Percentiles rank a stretch among this genome's conserved stretches.
These are phyloP conservation scores for Drosophila carrolli DNA, from an alignment of 1,140 invertebrate genomes.

Conservation along the genomic window DNA sequence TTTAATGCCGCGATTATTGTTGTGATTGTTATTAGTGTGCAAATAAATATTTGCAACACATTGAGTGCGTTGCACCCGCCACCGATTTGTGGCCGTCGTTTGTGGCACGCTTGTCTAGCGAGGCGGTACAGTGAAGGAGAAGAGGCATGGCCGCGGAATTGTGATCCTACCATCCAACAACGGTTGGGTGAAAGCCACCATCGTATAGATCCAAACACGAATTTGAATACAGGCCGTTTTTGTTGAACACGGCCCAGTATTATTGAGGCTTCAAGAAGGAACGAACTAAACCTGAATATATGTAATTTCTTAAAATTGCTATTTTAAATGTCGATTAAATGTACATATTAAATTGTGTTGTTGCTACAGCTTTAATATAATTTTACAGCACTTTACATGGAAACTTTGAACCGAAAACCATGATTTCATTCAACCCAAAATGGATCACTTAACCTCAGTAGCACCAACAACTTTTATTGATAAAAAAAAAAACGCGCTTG, in stretches of 20 bases:
- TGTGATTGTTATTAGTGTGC: constrained; percentile 52
- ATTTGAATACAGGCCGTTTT: constrained; percentile 14
- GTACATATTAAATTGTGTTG: too few species aligned
- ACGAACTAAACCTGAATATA: too few species aligned
- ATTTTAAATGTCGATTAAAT: too few species aligned
- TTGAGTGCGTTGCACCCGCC: constrained; percentile 53
- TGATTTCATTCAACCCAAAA: too few species aligned
- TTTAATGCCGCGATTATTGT: constrained; percentile 43
- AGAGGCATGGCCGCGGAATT: constrained; percentile 10
- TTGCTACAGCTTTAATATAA: too few species aligned
- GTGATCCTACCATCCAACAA: constrained; percentile 9
- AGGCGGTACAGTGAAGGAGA: constrained; percentile 40
- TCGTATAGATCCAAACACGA: neutral
- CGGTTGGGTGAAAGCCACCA: constrained; percentile 60
- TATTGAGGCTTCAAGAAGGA: too few species aligned
- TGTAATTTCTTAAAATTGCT: too few species aligned
- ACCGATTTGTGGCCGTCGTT: constrained; percentile 15
- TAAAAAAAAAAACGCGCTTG: neutral
- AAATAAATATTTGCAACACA: constrained; percentile 40
- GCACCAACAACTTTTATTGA: too few species aligned
- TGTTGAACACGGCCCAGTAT: too few species aligned
- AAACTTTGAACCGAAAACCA: too few species aligned
- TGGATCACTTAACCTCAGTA: too few species aligned
- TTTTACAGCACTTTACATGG: too few species aligned
- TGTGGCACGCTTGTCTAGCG: constrained; percentile 71